Evolutionary conservation across 2,888 invertebrate genomes (phyloP).

Genomic region (Hypomecis punctinalis): DNA sequence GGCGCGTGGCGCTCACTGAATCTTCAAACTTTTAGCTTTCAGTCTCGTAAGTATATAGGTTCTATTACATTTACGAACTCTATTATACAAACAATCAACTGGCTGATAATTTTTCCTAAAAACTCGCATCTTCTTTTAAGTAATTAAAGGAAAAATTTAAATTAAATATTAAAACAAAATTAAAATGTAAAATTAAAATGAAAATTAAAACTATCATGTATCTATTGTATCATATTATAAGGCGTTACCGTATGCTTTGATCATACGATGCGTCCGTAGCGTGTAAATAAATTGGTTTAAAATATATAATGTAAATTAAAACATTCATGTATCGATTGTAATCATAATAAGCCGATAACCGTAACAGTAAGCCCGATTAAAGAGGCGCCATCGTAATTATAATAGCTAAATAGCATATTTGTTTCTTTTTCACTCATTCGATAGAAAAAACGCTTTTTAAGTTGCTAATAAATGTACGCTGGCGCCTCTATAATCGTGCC

Average conservation of each 20-base stretch:
- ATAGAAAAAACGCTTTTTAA: no score
- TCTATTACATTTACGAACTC: slow-evolving; percentile 34
- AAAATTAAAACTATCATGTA: background rate
- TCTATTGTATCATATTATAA: slow-evolving; percentile 15
- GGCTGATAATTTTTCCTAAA: background rate
- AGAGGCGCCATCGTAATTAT: no score
- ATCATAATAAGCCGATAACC: no score
- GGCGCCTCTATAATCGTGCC: no score
- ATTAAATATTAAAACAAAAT: slow-evolving; percentile 11
- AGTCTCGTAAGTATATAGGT: slow-evolving; percentile 38
- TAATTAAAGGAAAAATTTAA: slow-evolving; percentile 6
- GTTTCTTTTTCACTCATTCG: no score
- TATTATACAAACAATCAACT: slow-evolving; percentile 38
- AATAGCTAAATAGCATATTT: no score
- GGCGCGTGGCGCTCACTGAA: slow-evolving; percentile 39
- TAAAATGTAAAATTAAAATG: no score
- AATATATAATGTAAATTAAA: no score
- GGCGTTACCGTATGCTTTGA: slow-evolving; percentile 28
- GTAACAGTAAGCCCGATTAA: no score
- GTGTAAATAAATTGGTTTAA: slow-evolving; percentile 19
- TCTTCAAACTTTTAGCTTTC: slow-evolving; percentile 32
- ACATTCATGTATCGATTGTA: no score
- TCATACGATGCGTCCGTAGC: slow-evolving; percentile 35
- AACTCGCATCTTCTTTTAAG: background rate
- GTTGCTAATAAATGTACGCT: no score